These are phyloP conservation scores for Junonia oenone DNA, from an alignment of 2,888 invertebrate species.

Conservation along the genomic window DNA sequence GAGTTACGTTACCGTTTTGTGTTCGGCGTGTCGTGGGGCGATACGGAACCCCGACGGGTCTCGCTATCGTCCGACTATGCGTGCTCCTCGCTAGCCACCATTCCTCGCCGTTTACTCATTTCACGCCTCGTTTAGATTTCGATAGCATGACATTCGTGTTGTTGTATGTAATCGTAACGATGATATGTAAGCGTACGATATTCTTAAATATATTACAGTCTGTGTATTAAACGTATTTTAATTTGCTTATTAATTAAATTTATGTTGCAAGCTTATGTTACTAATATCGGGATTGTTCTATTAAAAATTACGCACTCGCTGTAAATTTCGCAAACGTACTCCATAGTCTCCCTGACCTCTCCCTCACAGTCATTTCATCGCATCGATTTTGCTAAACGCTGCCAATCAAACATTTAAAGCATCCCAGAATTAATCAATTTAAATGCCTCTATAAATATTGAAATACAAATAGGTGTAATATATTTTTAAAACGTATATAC, in stretches of 20 bases:
- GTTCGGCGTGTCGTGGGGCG: conserved; percentile 3
- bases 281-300: conserved; percentile 9
- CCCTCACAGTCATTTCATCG: not conserved
- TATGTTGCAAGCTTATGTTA: conserved; percentile 12
- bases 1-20: not conserved
- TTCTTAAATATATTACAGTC: not conserved
- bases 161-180: not conserved
- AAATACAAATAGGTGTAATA: too few species aligned
- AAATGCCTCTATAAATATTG: not conserved
- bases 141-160: conserved; percentile 2
- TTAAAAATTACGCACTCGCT: conserved; percentile 11
- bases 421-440: not conserved
- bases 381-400: not conserved
- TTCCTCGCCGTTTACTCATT: conserved; percentile 4
- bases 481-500: too few species aligned
- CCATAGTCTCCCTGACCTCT: not conserved
- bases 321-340: conserved; percentile 14
- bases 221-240: not conserved
- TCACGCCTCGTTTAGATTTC: conserved; percentile 4
- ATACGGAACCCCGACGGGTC: not conserved
- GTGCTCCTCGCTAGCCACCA: conserved; percentile 13
- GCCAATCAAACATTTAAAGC: not conserved
- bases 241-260: conserved; percentile 7
- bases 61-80: not conserved
- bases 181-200: not conserved